Conservation (phyloP, 2,113 vertebrate species). For the Bungarus multicinctus region DNA sequence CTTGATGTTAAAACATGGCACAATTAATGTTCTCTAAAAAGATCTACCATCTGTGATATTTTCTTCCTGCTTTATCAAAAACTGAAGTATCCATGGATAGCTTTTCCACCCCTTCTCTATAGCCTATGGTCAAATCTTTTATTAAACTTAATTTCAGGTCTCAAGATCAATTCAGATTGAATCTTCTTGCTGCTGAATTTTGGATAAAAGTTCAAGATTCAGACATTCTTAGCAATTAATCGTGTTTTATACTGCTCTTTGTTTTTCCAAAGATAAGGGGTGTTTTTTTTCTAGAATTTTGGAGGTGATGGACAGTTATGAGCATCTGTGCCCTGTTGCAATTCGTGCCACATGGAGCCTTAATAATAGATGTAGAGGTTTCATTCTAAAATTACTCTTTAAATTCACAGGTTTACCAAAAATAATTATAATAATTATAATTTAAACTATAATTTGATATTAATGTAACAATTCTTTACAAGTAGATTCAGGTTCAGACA, state of each 20-base stretch:
- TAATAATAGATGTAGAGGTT: neutral
- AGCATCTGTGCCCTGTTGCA: neutral
- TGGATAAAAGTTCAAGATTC: neutral
- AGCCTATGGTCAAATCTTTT: neutral
- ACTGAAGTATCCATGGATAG: neutral
- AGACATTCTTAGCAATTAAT: neutral
- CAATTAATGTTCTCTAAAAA: neutral
- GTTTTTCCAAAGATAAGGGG: neutral
- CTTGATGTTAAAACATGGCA: neutral
- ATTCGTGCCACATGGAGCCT: neutral
- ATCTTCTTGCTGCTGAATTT: neutral
- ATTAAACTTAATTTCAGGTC: neutral
- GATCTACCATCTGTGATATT: neutral
- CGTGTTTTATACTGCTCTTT: neutral
- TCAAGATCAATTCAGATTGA: neutral
- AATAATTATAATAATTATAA: neutral
- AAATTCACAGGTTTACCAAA: neutral
- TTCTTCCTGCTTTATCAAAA: neutral
- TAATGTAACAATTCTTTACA: neutral
- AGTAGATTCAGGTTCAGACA: neutral
- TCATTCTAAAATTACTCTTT: neutral
- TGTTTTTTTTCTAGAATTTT: neutral
- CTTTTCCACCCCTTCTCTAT: neutral
- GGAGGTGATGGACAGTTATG: neutral
- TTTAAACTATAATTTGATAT: neutral